phyloP scores from a whole-genome alignment of 2,797 vertebrate genomes.

The Malurus splendens region DNA sequence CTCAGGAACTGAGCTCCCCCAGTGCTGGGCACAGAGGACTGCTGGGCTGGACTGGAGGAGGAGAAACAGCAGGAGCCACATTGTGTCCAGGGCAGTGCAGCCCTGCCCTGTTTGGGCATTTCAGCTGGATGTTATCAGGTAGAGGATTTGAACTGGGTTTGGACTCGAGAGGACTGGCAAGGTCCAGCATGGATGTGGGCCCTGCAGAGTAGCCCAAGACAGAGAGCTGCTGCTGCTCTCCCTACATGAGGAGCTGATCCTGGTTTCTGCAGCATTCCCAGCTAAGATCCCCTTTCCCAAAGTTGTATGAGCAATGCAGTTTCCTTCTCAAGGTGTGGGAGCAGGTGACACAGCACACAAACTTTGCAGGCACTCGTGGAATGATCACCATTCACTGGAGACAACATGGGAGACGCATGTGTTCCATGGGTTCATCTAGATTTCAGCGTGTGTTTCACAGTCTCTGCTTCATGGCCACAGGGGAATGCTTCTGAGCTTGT shows the following conservation, averaged over 20 bases:
- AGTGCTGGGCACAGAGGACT: neutral
- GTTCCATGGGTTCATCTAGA: neutral
- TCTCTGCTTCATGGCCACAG: neutral
- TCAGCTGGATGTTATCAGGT: neutral
- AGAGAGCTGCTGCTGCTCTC: neutral
- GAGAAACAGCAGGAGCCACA: neutral
- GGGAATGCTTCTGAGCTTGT: neutral
- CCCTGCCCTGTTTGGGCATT: neutral
- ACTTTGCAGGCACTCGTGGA: neutral
- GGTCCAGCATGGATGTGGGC: neutral
- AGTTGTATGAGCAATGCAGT: neutral
- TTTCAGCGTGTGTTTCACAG: accelerated
- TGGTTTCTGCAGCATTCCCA: neutral
- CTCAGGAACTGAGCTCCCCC: neutral
- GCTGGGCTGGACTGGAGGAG: neutral
- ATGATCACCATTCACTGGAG: neutral
- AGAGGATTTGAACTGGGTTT: neutral
- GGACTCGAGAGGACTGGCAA: neutral
- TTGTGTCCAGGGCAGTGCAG: neutral
- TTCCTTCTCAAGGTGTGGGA: neutral
- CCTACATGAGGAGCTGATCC: neutral
- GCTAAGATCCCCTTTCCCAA: neutral
- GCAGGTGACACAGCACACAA: neutral
- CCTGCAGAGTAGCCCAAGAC: neutral
- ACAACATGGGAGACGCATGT: neutral